Evolutionary conservation across 2,113 vertebrate genomes (phyloP), one percentile per base, ranked within the genome.

Genomic region (Onychostoma macrolepis): DNA sequence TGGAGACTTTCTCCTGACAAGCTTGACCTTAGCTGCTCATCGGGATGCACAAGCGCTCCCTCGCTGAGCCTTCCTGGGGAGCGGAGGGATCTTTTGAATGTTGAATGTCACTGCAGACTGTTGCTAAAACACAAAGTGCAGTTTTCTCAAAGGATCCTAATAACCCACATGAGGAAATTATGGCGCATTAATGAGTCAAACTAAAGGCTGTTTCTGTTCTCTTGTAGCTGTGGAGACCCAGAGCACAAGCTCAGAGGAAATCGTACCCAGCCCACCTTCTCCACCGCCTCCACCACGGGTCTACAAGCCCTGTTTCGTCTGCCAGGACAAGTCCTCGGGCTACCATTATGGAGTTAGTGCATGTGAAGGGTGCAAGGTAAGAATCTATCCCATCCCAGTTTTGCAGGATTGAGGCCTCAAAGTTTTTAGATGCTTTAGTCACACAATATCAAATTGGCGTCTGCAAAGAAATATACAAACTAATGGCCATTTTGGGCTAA

Each of bases 301-400:
- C 86, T 99, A 99, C 94, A 99, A 99, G 93, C 98, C 98, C 88
- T 99, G 98, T 91, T 99, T 99, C 89, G 97, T 99, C 89, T 99
- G 98, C 93, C 98, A 99, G 92, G 98, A 99, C 94, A 99, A 99
- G 90, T 99, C 98, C 53, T 99, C 98, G 0, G 98, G 98, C 65
- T 99, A 99, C 94, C 98, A 99, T 94, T 99, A 99, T 92, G 98
- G 98, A 71, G 97, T 99, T 95, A 99, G 98, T 87, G 97, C 98
- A 90, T 99, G 98, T 21, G 98, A 99, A 89, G 98, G 98, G 88
- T 99, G 98, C 91, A 99, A 99, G 97, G 98, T 99, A 95, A 84
- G 76, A 74, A 41, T 12, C 71, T 38, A 13, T 41, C 2, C 4
- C 4, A 1, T 6, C 36, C 24, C 24, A 5, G 0, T 74, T 38